phyloP scores from a whole-genome alignment of 2,113 vertebrate genomes.

The Grallaria varia region DNA sequence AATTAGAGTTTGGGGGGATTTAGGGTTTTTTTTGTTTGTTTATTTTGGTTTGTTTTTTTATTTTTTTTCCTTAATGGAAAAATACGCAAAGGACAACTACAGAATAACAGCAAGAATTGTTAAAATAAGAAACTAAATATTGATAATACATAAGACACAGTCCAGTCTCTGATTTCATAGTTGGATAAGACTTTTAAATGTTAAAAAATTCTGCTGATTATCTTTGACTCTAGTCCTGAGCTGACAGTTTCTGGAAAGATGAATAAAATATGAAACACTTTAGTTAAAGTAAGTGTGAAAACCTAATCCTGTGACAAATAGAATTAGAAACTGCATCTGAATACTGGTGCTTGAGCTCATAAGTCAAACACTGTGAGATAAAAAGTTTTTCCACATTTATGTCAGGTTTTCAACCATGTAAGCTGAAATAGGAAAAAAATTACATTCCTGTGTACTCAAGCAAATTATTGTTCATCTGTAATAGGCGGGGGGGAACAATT shows the following conservation, averaged over 20 bases:
- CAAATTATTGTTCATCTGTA: not conserved
- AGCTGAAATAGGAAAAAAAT: not conserved
- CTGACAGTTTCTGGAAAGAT: not conserved
- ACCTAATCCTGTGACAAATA: not conserved
- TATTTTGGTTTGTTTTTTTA: not conserved
- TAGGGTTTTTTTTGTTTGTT: not conserved
- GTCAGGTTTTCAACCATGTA: not conserved
- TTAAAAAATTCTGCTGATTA: not conserved
- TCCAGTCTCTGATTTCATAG: not conserved
- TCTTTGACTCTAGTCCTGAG: not conserved
- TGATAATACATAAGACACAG: not conserved
- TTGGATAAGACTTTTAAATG: not conserved
- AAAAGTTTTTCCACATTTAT: not conserved
- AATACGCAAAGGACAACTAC: not conserved
- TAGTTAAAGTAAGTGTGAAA: not conserved
- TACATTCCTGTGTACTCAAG: not conserved
- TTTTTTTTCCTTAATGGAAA: not conserved
- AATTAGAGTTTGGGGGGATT: not conserved
- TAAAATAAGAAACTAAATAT: not conserved
- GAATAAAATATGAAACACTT: not conserved
- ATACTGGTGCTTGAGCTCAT: not conserved
- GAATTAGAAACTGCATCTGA: not conserved
- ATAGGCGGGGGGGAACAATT: not conserved
- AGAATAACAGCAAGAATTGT: not conserved
- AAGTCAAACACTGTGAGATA: not conserved